A percentile compares a stretch with the other conserved stretches of the same genome.
phyloP scores from a whole-genome alignment of 1,140 invertebrate species.

The Brachystomella parvula region DNA sequence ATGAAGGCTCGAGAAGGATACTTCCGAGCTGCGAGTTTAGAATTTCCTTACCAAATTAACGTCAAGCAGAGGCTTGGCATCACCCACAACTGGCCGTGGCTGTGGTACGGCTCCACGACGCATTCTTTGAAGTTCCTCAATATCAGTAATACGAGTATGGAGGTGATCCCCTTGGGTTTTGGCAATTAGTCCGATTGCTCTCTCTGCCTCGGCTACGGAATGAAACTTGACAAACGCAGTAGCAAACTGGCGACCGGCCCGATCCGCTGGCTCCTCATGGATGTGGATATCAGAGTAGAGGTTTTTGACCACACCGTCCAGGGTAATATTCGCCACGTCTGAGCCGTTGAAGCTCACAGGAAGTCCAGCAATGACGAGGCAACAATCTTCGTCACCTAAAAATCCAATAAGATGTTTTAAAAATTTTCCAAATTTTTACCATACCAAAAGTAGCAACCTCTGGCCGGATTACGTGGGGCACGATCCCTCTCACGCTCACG shows the following conservation, averaged over 20 bases:
- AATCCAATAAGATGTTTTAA: background rate
- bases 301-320: background rate
- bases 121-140: background rate
- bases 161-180: background rate
- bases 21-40: background rate
- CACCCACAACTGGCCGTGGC: background rate
- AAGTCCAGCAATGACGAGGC: background rate
- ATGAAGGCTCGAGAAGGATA: background rate
- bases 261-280: background rate
- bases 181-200: background rate
- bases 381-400: background rate
- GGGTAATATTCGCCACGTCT: background rate
- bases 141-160: background rate
- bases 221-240: background rate
- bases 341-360: background rate
- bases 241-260: background rate
- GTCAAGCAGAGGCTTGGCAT: conserved; percentile 30
- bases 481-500: background rate
- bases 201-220: background rate
- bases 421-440: background rate
- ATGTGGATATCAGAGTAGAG: background rate
- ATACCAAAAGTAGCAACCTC: background rate
- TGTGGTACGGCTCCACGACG: background rate
- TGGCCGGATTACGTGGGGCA: background rate
- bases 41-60: conserved; percentile 24